phyloP scores from a whole-genome alignment of 2,888 invertebrate species.

The Danaus chrysippus region DNA sequence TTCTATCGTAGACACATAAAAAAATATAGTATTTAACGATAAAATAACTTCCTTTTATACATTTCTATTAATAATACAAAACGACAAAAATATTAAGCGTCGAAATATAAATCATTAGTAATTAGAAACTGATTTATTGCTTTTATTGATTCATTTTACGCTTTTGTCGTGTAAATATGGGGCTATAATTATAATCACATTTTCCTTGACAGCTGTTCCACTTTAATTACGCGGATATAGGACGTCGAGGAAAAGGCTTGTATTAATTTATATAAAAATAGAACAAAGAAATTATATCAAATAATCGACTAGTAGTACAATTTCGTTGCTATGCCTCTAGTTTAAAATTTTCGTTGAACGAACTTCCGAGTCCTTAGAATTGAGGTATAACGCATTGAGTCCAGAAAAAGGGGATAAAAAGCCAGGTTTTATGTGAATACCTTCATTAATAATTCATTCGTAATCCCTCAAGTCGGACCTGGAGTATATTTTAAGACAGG shows the following conservation, averaged over 20 bases:
- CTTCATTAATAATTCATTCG: constrained; percentile 73
- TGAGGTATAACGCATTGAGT: constrained; percentile 14
- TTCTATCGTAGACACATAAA: no score
- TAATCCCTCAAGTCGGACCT: constrained; percentile 57
- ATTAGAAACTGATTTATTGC: background rate
- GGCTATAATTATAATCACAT: constrained; percentile 33
- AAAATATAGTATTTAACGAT: no score
- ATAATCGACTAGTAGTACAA: background rate
- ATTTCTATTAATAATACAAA: background rate
- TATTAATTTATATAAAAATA: background rate
- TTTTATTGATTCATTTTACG: constrained; percentile 7
- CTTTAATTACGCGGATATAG: constrained; percentile 28
- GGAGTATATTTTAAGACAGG: constrained; percentile 53
- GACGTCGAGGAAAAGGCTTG: constrained; percentile 1
- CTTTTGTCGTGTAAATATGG: background rate
- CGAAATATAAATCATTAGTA: background rate
- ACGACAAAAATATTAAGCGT: background rate
- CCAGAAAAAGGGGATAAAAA: constrained; percentile 32
- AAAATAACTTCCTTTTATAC: no score
- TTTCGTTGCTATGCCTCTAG: constrained; percentile 3
- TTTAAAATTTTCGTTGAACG: constrained; percentile 12
- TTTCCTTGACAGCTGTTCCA: constrained; percentile 31
- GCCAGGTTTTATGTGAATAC: constrained; percentile 62
- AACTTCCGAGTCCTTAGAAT: constrained; percentile 15
- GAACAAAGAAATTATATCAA: background rate